Base-by-base conservation (phyloP, 2,797 vertebrate genomes). In the Cygnus olor region DNA sequence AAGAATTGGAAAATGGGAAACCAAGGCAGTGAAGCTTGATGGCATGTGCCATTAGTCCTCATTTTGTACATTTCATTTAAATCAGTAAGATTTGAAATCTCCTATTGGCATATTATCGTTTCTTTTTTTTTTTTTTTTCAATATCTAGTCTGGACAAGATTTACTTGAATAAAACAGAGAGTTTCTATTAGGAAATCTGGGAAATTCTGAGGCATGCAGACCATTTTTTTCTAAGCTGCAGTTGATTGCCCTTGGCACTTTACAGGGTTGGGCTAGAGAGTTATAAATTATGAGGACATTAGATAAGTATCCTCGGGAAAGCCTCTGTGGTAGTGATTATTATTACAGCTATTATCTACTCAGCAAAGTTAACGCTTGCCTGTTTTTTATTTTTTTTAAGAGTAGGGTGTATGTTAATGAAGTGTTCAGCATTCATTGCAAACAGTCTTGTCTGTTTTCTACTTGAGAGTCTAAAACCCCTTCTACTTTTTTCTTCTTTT, bases 381-480 rank as follows among this genome's bases (percentile, higher is more conserved):
- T 96, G 72, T 66, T 96, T 77, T 89, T 90, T 93, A 64, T 95
- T 74, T 89, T 90, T 92, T 95, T 90, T 80, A 40, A 77, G 69
- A 95, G 68, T 44, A 27, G 22, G 3, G 9, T 72, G 25, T 95
- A 97, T 97, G 95, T 94, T 97, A 98, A 97, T 97, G 92, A 89
- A 93, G 80, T 82, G 85, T 96, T 98, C 97, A 93, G 88, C 97
- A 98, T 97, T 97, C 98, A 97, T 95, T 98, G 96, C 96, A 94
- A 95, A 96, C 85, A 95, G 76, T 94, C 95, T 93, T 80, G 58
- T 88, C 95, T 96, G 87, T 97, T 98, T 98, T 96, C 94, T 94
- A 90, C 88, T 95, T 83, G 82, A 97, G 93, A 97, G 96, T 98
- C 91, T 93, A 80, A 95, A 96, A 77, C 72, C 84, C 77, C 78